Percentiles rank a stretch among this genome's conserved stretches.
Conservation (phyloP, 2,113 vertebrate species). For the Nothocercus julius region DNA sequence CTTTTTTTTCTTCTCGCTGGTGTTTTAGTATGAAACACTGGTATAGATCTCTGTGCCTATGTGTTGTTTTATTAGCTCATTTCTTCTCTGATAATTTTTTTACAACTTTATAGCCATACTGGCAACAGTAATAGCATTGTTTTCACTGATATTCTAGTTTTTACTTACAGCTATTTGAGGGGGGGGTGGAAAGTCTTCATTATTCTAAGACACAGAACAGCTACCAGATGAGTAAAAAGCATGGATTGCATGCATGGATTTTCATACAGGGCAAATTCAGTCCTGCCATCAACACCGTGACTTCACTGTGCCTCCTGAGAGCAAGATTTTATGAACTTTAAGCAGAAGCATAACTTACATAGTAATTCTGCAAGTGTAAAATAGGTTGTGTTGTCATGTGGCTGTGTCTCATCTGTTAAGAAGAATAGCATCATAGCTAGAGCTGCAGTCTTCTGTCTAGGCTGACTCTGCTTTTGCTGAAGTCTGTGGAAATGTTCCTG, state of each 20-base stretch:
- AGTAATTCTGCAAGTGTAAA: neutral
- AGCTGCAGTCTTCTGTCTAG: neutral
- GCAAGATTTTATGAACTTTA: neutral
- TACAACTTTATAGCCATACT: neutral
- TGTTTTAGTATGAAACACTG: neutral
- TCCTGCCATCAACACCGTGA: neutral
- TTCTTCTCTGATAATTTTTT: neutral
- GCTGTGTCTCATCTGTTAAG: neutral
- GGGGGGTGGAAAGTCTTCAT: neutral
- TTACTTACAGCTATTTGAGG: neutral
- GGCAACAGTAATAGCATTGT: neutral
- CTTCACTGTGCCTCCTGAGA: neutral
- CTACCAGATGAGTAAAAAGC: neutral
- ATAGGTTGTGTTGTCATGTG: neutral
- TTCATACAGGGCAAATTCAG: neutral
- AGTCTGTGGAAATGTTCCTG: neutral
- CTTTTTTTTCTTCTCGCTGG: too few species aligned
- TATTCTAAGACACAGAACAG: neutral
- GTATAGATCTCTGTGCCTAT: neutral
- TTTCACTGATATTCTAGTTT: conserved; percentile 10
- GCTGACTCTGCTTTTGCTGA: neutral
- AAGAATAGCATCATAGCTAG: neutral
- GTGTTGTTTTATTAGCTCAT: neutral
- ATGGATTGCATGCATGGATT: neutral
- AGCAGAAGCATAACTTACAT: neutral